Percentiles rank a stretch among this genome's conserved stretches.
These are phyloP conservation scores for Nannospalax galili DNA, from an alignment of 2,113 vertebrate species.

Conservation along the genomic window DNA sequence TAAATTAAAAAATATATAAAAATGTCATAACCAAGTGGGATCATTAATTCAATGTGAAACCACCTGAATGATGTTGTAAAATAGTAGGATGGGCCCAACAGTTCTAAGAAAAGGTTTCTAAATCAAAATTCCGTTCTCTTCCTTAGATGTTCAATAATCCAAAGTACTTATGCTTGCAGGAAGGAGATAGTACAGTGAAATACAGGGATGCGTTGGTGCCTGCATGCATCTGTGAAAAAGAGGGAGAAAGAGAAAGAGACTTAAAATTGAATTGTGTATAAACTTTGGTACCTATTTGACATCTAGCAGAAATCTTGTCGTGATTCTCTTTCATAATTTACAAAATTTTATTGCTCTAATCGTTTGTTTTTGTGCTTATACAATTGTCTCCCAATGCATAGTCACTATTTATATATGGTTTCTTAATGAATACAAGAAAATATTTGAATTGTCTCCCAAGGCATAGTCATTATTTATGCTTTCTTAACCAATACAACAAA, in stretches of 20 bases:
- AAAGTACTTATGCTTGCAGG: neutral
- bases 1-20: too few species aligned
- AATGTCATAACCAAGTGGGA: neutral
- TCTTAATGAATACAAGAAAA: neutral
- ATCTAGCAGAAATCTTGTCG: neutral
- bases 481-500: neutral
- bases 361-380: neutral
- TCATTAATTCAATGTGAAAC: neutral
- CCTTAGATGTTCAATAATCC: conserved; percentile 6
- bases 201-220: neutral
- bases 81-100: neutral
- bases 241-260: neutral
- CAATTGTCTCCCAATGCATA: neutral
- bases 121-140: neutral
- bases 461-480: neutral
- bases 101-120: neutral
- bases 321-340: conserved; percentile 18
- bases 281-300: neutral
- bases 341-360: neutral
- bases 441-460: neutral
- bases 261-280: neutral
- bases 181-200: neutral
- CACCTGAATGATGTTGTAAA: neutral
- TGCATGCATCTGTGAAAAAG: neutral
- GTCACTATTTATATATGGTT: neutral